Conservation (phyloP, 2,113 vertebrate species). For the Alaudala cheleensis region DNA sequence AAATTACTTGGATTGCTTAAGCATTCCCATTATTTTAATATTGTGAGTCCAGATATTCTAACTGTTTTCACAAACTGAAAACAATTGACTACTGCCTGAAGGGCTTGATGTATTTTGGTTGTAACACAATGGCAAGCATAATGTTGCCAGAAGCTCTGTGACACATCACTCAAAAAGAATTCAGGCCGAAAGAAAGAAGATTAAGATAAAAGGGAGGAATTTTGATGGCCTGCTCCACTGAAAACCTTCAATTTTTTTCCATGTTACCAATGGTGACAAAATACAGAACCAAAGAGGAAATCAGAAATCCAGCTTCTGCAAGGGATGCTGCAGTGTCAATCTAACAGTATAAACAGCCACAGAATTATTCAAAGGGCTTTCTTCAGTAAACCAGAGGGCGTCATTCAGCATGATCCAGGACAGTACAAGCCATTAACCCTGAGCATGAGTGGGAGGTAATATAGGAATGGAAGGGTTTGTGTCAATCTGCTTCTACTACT, state of each 20-base stretch:
- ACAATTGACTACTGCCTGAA: slow-evolving; percentile 61
- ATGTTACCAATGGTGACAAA: not conserved
- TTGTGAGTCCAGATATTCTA: slow-evolving; percentile 35
- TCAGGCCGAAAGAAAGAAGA: not conserved
- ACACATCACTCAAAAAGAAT: not conserved
- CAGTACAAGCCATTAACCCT: not conserved
- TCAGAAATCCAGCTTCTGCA: not conserved
- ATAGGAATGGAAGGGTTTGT: not conserved
- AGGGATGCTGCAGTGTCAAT: not conserved
- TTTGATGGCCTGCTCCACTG: not conserved
- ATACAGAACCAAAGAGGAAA: not conserved
- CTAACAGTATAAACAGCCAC: not conserved
- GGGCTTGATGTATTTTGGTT: slow-evolving; percentile 8
- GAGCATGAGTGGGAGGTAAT: rapidly evolving
- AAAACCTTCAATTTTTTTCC: not conserved
- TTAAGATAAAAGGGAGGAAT: not conserved
- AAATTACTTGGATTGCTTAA: not conserved
- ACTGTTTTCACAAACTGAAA: slow-evolving; percentile 75
- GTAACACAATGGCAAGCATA: not conserved
- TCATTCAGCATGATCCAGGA: rapidly evolving
- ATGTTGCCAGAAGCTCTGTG: not conserved
- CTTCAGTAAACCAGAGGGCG: rapidly evolving
- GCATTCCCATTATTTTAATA: not conserved
- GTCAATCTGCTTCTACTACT: not conserved
- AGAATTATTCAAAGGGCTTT: not conserved